Evolutionary conservation across 2,888 invertebrate genomes (phyloP).

Genomic region (Brachypalpus laphriformis): DNA sequence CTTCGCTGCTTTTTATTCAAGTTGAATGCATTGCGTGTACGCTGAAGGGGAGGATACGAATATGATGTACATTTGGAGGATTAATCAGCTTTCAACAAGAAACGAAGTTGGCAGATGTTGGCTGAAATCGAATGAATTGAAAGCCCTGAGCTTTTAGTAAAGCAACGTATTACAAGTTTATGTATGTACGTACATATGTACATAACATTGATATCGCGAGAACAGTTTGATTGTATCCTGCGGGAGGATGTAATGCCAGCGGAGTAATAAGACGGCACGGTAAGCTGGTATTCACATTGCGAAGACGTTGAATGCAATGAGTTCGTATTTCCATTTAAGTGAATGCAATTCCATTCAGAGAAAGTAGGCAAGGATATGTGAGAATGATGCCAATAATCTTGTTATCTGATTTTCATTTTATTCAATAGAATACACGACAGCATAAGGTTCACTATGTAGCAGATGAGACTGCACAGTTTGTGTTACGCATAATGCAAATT

Average conservation of each 20-base stretch:
- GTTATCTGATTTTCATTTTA: too few relatives aligned
- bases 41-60: background rate
- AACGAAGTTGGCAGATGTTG: background rate
- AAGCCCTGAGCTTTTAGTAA: constrained; percentile 22
- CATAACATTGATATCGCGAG: background rate
- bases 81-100: constrained; percentile 29
- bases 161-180: constrained; percentile 14
- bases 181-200: background rate
- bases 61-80: constrained; percentile 34
- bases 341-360: background rate
- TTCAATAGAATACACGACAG: too few relatives aligned
- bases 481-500: too few relatives aligned
- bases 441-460: too few relatives aligned
- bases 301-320: too few relatives aligned
- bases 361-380: too few relatives aligned
- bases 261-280: background rate
- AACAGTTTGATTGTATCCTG: constrained; percentile 43
- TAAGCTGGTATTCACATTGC: too few relatives aligned
- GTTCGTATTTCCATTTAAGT: background rate
- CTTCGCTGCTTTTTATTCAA: constrained; percentile 13
- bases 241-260: background rate
- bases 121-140: constrained; percentile 1
- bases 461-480: too few relatives aligned
- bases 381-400: too few relatives aligned
- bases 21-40: constrained; percentile 14